Conservation (phyloP, 53 echinoderm and acorn worm genomes). For the Glandiceps talaboti region DNA sequence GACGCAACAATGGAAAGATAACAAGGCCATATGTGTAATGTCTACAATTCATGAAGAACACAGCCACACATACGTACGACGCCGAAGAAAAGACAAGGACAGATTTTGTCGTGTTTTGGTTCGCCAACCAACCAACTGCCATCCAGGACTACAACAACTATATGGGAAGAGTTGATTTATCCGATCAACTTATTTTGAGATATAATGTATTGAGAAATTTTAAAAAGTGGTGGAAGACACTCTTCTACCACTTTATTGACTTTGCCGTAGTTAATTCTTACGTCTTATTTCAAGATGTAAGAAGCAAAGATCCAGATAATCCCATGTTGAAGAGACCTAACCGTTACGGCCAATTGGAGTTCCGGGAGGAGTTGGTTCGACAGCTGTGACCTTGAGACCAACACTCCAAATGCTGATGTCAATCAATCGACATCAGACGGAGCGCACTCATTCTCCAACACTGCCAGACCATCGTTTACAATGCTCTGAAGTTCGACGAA, state of each 20-base stretch:
- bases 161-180: slow-evolving; percentile 6
- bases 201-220: slow-evolving; percentile 15
- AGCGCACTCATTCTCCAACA: too few relatives aligned
- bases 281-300: slow-evolving; percentile 2
- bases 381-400: too few relatives aligned
- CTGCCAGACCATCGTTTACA: too few relatives aligned
- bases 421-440: too few relatives aligned
- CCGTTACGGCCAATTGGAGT: background rate
- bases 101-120: slow-evolving; percentile 2
- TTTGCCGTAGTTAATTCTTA: slow-evolving; percentile 13
- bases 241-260: slow-evolving; percentile 12
- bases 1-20: background rate
- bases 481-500: background rate
- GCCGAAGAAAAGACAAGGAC: slow-evolving; percentile 2
- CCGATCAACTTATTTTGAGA: slow-evolving; percentile 6
- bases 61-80: background rate
- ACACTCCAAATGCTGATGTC: too few relatives aligned
- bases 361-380: background rate
- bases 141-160: slow-evolving; percentile 6
- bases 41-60: background rate
- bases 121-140: background rate
- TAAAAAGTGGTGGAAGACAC: slow-evolving; percentile 12
- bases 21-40: background rate
- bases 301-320: background rate
- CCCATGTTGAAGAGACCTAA: background rate